Conservation (phyloP, 2,797 vertebrate genomes). For the Numenius phaeopus region DNA sequence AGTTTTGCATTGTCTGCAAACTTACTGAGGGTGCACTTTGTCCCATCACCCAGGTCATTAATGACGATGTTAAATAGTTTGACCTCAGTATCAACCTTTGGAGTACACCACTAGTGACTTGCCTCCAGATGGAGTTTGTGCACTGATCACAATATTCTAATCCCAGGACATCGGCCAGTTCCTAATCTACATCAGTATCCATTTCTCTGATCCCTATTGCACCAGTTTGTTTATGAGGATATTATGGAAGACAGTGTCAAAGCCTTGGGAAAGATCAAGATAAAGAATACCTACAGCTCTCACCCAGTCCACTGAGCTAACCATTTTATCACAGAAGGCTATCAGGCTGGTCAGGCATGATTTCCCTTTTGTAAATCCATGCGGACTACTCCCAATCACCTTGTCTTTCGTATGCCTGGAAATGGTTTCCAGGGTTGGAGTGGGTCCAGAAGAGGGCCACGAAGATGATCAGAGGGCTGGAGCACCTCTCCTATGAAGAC, state of each 20-base stretch:
- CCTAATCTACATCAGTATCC: accelerated
- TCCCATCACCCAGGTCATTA: background rate
- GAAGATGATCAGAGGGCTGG: too few species aligned
- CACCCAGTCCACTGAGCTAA: background rate
- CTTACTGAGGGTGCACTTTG: background rate
- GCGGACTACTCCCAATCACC: background rate
- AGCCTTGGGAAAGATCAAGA: accelerated
- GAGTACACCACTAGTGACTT: too few species aligned
- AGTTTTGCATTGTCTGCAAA: background rate
- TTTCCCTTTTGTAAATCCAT: background rate
- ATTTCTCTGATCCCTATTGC: background rate
- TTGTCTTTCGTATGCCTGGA: background rate
- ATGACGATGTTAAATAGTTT: background rate
- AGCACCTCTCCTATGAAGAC: background rate
- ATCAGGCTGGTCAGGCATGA: accelerated
- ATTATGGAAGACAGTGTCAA: background rate
- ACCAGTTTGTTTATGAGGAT: background rate
- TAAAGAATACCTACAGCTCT: background rate
- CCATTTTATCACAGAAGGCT: background rate
- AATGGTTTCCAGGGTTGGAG: background rate
- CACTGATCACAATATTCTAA: background rate
- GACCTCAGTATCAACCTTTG: background rate
- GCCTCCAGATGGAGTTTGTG: background rate
- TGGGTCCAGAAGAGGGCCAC: too few species aligned
- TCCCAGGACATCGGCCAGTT: accelerated